Conservation (phyloP, 1,140 invertebrate genomes). For the Pinna nobilis region DNA sequence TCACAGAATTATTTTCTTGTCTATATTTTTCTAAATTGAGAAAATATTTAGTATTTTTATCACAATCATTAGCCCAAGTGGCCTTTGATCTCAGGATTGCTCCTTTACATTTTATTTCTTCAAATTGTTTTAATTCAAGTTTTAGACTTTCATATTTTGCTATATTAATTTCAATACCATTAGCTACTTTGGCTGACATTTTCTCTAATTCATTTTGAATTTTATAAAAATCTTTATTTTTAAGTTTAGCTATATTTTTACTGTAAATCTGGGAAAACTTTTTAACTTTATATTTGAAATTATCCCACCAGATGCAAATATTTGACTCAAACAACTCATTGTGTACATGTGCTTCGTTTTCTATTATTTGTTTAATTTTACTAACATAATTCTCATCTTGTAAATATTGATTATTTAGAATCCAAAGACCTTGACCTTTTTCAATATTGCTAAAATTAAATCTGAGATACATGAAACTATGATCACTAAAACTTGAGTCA, state of each 20-base stretch:
- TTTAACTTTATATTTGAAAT: conserved; percentile 27
- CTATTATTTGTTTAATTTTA: no score
- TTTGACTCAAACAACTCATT: not conserved
- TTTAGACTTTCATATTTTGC: conserved; percentile 24
- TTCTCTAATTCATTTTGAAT: conserved; percentile 22
- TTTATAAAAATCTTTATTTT: not conserved
- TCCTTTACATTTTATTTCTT: conserved; percentile 19
- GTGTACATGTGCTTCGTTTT: no score
- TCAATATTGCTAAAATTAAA: no score
- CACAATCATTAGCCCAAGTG: not conserved
- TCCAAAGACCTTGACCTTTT: no score
- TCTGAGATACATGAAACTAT: no score
- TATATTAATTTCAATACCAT: conserved; percentile 4
- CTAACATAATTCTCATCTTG: no score
- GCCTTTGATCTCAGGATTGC: conserved; percentile 20
- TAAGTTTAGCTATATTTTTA: not conserved
- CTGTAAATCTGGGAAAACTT: not conserved
- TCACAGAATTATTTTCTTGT: no score
- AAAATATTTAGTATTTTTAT: no score
- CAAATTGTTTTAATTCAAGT: not conserved
- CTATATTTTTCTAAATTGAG: no score
- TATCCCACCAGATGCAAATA: conserved; percentile 13
- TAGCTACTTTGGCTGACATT: conserved; percentile 2
- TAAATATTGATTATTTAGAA: no score
- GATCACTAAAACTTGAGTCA: no score